Evolutionary conservation across 2,113 vertebrate species (phyloP).

Genomic region (human (Homo sapiens)): GRCh38 chr11:45557501-45558000

Average conservation of each 20-base stretch:
- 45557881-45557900: too few species aligned
- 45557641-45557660: not conserved
- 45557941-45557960: too few species aligned
- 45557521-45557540: not conserved
- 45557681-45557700: too few species aligned
- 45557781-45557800: too few species aligned
- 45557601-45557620: accelerated
- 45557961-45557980: too few species aligned
- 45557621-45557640: not conserved
- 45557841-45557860: too few species aligned
- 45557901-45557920: too few species aligned
- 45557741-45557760: not conserved
- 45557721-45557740: not conserved
- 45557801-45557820: not conserved
- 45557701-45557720: not conserved
- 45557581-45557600: not conserved
- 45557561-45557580: not conserved
- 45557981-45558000: too few species aligned
- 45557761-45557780: not conserved
- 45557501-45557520: not conserved
- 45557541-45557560: not conserved
- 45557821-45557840: not conserved
- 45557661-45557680: not conserved
- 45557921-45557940: too few species aligned
- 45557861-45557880: not conserved